Evolutionary conservation across 2,797 vertebrate genomes (phyloP).

Genomic region (Gallinago stenura): DNA sequence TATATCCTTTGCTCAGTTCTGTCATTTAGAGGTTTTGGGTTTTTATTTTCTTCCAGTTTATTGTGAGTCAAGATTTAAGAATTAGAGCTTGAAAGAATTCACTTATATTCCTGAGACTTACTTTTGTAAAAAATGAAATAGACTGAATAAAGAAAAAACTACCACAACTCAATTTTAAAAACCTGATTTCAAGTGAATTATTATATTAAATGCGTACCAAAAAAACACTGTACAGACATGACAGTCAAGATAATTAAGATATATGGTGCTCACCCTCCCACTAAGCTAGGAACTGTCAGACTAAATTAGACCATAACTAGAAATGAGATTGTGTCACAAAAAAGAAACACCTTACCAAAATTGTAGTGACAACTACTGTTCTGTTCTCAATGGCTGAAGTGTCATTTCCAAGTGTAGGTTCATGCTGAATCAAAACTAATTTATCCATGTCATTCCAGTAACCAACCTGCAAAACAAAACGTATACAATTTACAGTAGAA

Average conservation of each 20-base stretch:
- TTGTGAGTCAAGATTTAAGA: slow-evolving; percentile 51
- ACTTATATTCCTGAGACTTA: slow-evolving; percentile 35
- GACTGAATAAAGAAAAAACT: slow-evolving; percentile 13
- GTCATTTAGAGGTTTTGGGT: background rate
- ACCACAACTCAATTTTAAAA: slow-evolving; percentile 2
- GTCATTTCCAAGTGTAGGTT: slow-evolving; percentile 91
- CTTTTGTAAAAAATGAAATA: slow-evolving; percentile 14
- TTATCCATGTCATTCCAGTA: slow-evolving; percentile 99
- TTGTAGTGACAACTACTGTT: slow-evolving; percentile 98
- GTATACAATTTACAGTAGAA: background rate
- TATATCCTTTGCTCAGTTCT: background rate
- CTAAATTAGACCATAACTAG: slow-evolving; percentile 45
- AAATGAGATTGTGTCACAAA: slow-evolving; percentile 24
- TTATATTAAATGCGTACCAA: background rate
- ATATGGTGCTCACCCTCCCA: background rate
- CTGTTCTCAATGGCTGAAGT: slow-evolving; percentile 93
- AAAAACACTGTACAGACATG: slow-evolving; percentile 29
- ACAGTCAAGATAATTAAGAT: slow-evolving; percentile 17
- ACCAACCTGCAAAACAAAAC: slow-evolving; percentile 87
- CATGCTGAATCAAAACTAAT: slow-evolving; percentile 94
- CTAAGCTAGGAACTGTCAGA: background rate
- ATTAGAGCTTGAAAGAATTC: slow-evolving; percentile 29
- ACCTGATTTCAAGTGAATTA: background rate
- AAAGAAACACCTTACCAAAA: slow-evolving; percentile 90
- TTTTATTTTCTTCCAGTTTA: slow-evolving; percentile 29